These are phyloP conservation scores for Limnodromus scolopaceus DNA, from an alignment of 2,797 vertebrate species.

Conservation along the genomic window DNA sequence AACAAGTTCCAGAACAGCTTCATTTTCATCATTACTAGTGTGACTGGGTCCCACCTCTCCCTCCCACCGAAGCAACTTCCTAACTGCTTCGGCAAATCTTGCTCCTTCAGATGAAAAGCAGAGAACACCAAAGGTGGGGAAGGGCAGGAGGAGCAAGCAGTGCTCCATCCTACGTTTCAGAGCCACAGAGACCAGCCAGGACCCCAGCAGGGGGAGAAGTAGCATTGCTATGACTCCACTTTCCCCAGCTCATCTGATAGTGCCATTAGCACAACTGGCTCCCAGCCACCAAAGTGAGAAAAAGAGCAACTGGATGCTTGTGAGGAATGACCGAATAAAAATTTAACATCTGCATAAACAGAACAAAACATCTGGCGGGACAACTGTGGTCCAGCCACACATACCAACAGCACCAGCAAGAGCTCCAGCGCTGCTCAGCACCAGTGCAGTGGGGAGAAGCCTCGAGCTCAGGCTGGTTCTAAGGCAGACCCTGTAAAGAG, in stretches of 20 bases:
- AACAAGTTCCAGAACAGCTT: not conserved
- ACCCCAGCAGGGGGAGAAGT: rapidly evolving
- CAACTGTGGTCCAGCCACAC: not conserved
- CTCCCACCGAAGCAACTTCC: not conserved
- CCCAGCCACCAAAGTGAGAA: not conserved
- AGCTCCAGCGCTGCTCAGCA: not conserved
- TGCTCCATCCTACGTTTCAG: not conserved
- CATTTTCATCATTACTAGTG: not conserved
- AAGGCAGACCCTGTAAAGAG: not conserved
- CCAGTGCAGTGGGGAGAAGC: not conserved
- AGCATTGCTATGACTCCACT: not conserved
- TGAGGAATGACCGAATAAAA: slow-evolving; percentile 14
- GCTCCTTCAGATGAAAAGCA: not conserved
- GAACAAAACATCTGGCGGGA: slow-evolving; percentile 14
- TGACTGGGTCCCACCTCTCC: not conserved
- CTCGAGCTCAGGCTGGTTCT: not conserved
- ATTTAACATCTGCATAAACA: not conserved
- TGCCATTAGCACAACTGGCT: not conserved
- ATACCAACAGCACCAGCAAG: not conserved
- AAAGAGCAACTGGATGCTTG: not conserved
- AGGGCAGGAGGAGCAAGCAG: not conserved
- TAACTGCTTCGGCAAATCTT: not conserved
- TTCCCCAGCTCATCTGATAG: not conserved
- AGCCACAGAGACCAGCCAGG: not conserved
- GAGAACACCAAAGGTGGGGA: rapidly evolving